Conservation (phyloP, 1,140 invertebrate genomes). For the Planococcus citri region DNA sequence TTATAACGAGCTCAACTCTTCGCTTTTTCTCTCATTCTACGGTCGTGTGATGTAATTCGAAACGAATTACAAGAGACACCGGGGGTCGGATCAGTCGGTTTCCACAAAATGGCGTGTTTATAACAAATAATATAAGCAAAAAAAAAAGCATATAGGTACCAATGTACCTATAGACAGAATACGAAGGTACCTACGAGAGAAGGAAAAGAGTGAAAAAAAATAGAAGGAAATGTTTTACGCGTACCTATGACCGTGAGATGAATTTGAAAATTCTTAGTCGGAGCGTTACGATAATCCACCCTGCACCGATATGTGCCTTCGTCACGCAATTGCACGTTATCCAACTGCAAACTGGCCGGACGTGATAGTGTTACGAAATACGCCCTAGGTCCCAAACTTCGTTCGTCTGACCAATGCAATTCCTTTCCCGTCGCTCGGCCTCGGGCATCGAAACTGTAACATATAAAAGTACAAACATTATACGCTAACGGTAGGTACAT, state of each 20-base stretch:
- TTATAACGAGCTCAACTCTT: too few relatives aligned
- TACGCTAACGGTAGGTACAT: not conserved
- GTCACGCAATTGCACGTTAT: constrained; percentile 54
- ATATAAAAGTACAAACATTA: not conserved
- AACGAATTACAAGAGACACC: constrained; percentile 5
- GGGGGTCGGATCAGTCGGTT: too few relatives aligned
- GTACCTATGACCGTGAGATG: constrained; percentile 76
- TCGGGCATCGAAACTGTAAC: constrained; percentile 63
- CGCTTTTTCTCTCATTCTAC: too few relatives aligned
- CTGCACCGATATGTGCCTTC: constrained; percentile 69
- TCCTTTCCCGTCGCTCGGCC: constrained; percentile 59
- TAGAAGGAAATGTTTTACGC: constrained; percentile 28
- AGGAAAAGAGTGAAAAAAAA: not conserved
- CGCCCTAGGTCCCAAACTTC: constrained; percentile 56
- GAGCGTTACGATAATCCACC: constrained; percentile 72
- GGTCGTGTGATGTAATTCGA: not conserved
- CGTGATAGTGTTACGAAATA: constrained; percentile 56
- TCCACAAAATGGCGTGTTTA: not conserved
- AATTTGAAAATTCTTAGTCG: constrained; percentile 68
- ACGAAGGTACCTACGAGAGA: too few relatives aligned
- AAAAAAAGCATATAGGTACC: not conserved
- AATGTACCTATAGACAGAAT: too few relatives aligned
- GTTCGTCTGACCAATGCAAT: constrained; percentile 60
- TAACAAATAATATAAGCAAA: not conserved
- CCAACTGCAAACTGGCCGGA: constrained; percentile 60